Conservation (phyloP, 2,888 invertebrate species). For the Alentia gelatinosa region DNA sequence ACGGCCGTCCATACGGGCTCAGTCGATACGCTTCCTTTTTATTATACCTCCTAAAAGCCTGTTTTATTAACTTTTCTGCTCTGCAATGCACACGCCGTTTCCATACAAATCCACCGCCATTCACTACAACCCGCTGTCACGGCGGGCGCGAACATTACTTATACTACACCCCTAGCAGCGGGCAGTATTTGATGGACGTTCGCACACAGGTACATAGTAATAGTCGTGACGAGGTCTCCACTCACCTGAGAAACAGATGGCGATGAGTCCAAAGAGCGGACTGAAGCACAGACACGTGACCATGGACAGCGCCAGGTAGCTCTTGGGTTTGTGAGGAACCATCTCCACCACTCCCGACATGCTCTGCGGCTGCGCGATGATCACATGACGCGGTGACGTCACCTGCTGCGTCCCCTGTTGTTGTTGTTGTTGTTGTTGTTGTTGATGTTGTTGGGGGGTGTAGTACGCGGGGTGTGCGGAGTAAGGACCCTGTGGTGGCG, state of each 20-base stretch:
- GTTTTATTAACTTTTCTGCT: no score
- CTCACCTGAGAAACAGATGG: slow-evolving; percentile 56
- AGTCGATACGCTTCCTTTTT: no score
- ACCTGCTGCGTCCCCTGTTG: not conserved
- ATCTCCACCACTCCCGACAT: not conserved
- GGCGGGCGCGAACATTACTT: no score
- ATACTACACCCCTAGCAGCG: no score
- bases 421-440: not conserved
- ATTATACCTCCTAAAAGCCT: no score
- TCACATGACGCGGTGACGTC: not conserved
- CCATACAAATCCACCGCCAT: no score
- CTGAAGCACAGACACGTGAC: slow-evolving; percentile 56
- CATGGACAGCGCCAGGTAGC: slow-evolving; percentile 55
- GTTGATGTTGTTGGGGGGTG: slow-evolving; percentile 18
- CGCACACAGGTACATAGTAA: not conserved
- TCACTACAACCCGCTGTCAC: no score
- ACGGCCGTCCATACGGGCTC: no score
- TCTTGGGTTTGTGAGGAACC: not conserved
- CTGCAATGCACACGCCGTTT: no score
- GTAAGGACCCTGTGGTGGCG: not conserved
- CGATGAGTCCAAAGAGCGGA: slow-evolving; percentile 52
- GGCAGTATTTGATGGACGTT: no score
- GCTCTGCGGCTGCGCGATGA: slow-evolving; percentile 4
- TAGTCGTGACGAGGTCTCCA: not conserved
- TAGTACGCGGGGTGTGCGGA: no score